Evolutionary conservation across 2,113 vertebrate genomes (phyloP), one percentile per base, ranked within the genome.

Genomic region (Poeciliopsis retropinna): DNA sequence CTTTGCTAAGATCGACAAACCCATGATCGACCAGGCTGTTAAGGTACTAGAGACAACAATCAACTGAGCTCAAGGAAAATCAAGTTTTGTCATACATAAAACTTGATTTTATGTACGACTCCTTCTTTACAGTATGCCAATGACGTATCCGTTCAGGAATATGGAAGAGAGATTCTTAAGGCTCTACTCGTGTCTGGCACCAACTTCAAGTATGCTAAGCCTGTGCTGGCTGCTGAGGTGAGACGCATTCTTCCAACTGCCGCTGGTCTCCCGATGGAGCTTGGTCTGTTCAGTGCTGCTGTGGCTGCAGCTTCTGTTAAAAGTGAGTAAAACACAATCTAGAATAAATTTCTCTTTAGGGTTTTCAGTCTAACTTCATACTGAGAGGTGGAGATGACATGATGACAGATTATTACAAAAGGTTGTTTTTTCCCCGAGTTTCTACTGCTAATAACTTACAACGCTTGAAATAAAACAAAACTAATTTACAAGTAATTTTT

Each of bases 191-290:
- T 88, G 62, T 73, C 57, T 1, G 95, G 95, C 41, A 0, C 77
- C 3, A 57, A 75, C 25, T 78, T 86, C 0, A 88, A 90, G 0
- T 84, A 92, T 75, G 79, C 86, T 0, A 95, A 95, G 76, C 92
- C 95, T 0, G 0, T 95, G 67, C 75, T 96, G 85, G 69, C 82
- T 60, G 81, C 87, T 64, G 95, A 96, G 86, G 32, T 95, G 47
- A 91, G 92, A 0, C 91, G 88, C 31, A 87, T 95, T 37, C 0
- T 96, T 1, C 95, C 96, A 2, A 96, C 93, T 37, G 85, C 78
- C 79, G 73, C 94, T 0, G 95, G 96, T 17, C 34, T 96, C 39
- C 96, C 96, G 0, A 85, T 96, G 89, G 95, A 96, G 57, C 81
- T 96, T 0, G 80, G 92, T 60, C 68, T 91, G 0, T 94, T 94